Conservation (phyloP, 2,888 invertebrate genomes). For the Andrena bicolor region DNA sequence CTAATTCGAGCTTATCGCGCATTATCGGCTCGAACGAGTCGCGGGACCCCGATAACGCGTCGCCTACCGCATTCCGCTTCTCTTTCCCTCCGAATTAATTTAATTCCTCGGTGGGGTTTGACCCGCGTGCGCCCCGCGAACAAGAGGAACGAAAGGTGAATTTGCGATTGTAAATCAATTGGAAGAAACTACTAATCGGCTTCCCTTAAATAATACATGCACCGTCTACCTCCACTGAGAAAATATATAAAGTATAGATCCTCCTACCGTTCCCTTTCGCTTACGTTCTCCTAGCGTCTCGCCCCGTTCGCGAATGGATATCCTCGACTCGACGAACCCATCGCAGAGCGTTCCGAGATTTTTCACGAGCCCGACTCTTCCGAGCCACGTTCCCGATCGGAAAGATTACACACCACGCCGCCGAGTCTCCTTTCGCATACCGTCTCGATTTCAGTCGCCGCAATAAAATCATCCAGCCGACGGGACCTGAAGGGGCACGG, state of each 20-base stretch:
- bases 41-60: slow-evolving; percentile 18
- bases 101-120: not conserved
- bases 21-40: slow-evolving; percentile 34
- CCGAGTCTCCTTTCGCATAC: slow-evolving; percentile 55
- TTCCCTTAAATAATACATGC: slow-evolving; percentile 30
- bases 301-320: slow-evolving; percentile 37
- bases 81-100: not conserved
- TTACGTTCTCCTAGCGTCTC: slow-evolving; percentile 17
- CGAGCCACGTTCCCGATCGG: slow-evolving; percentile 47
- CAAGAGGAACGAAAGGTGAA: slow-evolving; percentile 20
- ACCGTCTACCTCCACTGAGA: slow-evolving; percentile 50
- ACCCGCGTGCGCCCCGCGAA: not conserved
- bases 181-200: slow-evolving; percentile 29
- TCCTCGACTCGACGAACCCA: slow-evolving; percentile 19
- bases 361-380: slow-evolving; percentile 68
- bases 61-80: not conserved
- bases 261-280: slow-evolving; percentile 33
- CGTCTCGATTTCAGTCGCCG: slow-evolving; percentile 27
- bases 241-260: slow-evolving; percentile 63
- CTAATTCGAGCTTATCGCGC: slow-evolving; percentile 30
- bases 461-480: slow-evolving; percentile 38
- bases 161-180: slow-evolving; percentile 49
- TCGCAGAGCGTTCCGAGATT: slow-evolving; percentile 52
- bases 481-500: slow-evolving; percentile 47
- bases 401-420: slow-evolving; percentile 53